Evolutionary conservation across 2,113 vertebrate genomes (phyloP).

Genomic region (Neofelis nebulosa): DNA sequence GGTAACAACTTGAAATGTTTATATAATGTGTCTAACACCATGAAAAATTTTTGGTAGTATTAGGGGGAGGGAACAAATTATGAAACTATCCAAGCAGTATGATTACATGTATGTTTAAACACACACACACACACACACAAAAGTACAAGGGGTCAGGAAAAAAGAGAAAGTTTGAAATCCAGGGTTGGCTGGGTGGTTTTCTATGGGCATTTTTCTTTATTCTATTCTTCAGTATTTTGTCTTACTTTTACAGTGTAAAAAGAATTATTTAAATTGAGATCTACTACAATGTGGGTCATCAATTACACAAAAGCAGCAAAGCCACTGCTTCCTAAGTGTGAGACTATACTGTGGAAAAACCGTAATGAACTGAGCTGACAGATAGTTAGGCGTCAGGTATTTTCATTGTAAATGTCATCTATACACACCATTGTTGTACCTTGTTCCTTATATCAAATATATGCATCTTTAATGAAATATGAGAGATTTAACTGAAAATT

Average conservation of each 20-base stretch:
- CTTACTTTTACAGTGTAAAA: not conserved
- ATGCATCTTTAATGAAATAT: not conserved
- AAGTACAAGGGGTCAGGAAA: not conserved
- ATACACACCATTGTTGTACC: not conserved
- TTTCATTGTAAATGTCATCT: not conserved
- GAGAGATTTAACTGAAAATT: not conserved
- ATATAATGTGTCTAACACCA: not conserved
- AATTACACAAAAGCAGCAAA: slow-evolving; percentile 1
- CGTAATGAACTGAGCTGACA: not conserved
- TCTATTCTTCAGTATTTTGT: not conserved
- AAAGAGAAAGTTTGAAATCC: not conserved
- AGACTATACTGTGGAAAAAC: not conserved
- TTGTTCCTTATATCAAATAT: not conserved
- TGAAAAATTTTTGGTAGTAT: not conserved
- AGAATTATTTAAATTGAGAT: not conserved
- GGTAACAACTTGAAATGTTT: slow-evolving; percentile 29
- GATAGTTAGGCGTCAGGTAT: not conserved
- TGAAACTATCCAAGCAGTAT: not conserved
- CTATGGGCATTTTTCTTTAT: not conserved
- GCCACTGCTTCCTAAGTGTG: not conserved
- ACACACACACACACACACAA: no score
- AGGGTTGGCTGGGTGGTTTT: not conserved
- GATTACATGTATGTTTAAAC: not conserved
- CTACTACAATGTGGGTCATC: not conserved
- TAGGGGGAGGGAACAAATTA: not conserved